Evolutionary conservation across 1,140 invertebrate species (phyloP).

Genomic region (Saccostrea cuccullata): DNA sequence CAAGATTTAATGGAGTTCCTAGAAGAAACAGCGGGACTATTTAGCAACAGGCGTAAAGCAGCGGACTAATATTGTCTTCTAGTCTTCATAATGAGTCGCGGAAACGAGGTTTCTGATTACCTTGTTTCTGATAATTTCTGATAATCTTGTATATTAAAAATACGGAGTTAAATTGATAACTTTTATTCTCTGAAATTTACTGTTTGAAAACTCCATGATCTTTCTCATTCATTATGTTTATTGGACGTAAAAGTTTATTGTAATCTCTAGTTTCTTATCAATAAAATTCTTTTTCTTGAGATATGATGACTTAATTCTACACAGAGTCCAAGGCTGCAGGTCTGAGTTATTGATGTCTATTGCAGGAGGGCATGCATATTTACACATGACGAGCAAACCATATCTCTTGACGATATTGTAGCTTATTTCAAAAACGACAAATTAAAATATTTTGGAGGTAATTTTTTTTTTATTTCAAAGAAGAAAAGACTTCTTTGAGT

Average conservation of each 20-base stretch:
- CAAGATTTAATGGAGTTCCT: not conserved
- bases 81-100: conserved; percentile 18
- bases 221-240: too few relatives aligned
- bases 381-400: not conserved
- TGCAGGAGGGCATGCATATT: conserved; percentile 20
- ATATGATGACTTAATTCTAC: too few relatives aligned
- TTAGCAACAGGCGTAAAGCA: not conserved
- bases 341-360: not conserved
- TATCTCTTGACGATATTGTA: conserved; percentile 12
- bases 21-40: not conserved
- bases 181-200: too few relatives aligned
- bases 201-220: too few relatives aligned
- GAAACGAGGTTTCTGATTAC: too few relatives aligned
- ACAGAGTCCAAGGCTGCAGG: too few relatives aligned
- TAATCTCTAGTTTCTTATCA: too few relatives aligned
- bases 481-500: not conserved
- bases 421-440: conserved; percentile 28
- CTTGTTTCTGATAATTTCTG: too few relatives aligned
- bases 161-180: too few relatives aligned
- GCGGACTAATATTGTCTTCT: conserved; percentile 2
- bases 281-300: too few relatives aligned
- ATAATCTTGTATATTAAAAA: too few relatives aligned
- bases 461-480: not conserved
- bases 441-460: conserved; percentile 34
- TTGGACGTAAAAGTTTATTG: too few relatives aligned